Percentiles rank a stretch among this genome's conserved stretches.
phyloP scores from a whole-genome alignment of 2,113 vertebrate species.

The Cairina moschata region DNA sequence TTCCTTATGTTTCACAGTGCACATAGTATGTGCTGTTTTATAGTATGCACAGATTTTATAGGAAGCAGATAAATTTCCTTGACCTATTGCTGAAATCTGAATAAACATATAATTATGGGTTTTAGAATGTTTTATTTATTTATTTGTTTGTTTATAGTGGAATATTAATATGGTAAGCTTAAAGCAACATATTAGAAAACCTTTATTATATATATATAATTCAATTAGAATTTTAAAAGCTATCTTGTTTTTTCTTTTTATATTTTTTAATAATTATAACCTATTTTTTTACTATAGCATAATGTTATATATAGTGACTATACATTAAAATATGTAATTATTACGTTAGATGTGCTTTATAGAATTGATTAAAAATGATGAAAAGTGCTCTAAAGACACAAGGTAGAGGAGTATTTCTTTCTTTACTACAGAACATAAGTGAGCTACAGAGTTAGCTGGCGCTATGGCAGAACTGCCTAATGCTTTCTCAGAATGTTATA shows the following conservation, averaged over 20 bases:
- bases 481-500: background rate
- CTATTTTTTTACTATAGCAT: background rate
- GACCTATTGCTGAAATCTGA: constrained; percentile 22
- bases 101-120: constrained; percentile 37
- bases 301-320: background rate
- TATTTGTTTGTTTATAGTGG: background rate
- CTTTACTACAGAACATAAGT: rapidly evolving
- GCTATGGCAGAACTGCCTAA: background rate
- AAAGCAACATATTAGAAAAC: constrained; percentile 16
- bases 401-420: background rate
- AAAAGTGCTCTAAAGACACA: background rate
- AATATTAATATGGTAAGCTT: background rate
- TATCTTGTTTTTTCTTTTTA: background rate
- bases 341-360: background rate
- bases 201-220: background rate
- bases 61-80: constrained; percentile 13
- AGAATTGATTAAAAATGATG: background rate
- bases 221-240: background rate
- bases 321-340: background rate
- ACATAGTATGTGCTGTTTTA: background rate
- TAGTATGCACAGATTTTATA: background rate
- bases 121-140: background rate
- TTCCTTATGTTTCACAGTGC: background rate
- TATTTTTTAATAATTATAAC: background rate
- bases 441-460: background rate